These are phyloP conservation scores for Reinhardtius hippoglossoides DNA, from an alignment of 2,113 vertebrate species.

Conservation along the genomic window DNA sequence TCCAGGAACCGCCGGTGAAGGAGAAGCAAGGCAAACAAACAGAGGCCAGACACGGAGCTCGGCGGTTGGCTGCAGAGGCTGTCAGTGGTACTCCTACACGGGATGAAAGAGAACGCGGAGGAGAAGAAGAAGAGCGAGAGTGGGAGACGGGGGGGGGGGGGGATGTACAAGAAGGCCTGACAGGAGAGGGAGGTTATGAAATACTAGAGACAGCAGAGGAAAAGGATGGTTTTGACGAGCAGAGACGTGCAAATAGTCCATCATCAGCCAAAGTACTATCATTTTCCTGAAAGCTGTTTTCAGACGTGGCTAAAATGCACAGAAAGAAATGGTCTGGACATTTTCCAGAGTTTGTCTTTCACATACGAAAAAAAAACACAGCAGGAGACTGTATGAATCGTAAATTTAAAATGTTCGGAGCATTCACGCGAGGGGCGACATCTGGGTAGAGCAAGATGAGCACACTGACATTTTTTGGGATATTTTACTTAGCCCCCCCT, in stretches of 20 bases:
- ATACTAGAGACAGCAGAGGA: not conserved
- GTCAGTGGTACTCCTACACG: conserved; percentile 46
- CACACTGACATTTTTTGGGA: no score
- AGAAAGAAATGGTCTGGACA: no score
- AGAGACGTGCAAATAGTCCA: not conserved
- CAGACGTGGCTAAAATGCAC: no score
- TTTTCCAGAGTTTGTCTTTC: no score
- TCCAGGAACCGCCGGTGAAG: conserved; percentile 38
- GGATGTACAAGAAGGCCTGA: not conserved
- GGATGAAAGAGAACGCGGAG: conserved; percentile 55
- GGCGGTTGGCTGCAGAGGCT: conserved; percentile 42
- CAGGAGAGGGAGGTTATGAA: conserved; percentile 1
- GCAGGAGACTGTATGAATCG: no score
- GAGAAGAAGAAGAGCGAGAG: conserved; percentile 54
- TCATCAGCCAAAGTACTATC: not conserved
- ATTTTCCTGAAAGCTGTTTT: not conserved
- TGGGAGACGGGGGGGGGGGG: conserved; percentile 8
- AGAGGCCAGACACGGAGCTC: conserved; percentile 44
- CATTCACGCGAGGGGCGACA: no score
- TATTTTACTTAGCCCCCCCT: no score
- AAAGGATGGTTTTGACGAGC: not conserved
- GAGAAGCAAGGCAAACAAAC: conserved; percentile 61
- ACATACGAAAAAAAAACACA: no score
- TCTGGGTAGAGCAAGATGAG: no score
- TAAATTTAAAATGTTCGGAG: no score